A percentile compares a stretch with the other conserved stretches of the same genome.
phyloP scores from a whole-genome alignment of 2,888 invertebrate genomes.

The Cacoxenus indagator region DNA sequence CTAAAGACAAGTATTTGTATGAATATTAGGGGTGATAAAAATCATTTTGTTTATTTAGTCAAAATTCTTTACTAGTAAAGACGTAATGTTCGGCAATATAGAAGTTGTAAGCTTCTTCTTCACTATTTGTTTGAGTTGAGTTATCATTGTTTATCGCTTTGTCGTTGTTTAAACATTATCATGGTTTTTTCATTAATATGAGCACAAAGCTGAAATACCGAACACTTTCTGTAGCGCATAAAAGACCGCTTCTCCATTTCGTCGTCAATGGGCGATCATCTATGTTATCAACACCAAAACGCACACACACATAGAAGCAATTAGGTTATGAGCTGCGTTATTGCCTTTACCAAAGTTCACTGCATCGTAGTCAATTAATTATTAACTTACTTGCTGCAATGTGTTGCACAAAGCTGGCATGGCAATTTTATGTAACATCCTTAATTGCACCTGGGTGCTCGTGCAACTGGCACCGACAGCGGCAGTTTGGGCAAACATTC shows the following conservation, averaged over 20 bases:
- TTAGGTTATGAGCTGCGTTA: conserved; percentile 57
- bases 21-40: too few species aligned
- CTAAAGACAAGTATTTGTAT: too few species aligned
- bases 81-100: too few species aligned
- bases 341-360: not conserved
- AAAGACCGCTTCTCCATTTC: not conserved
- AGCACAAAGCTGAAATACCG: too few species aligned
- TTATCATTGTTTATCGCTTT: too few species aligned
- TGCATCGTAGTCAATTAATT: not conserved
- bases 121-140: too few species aligned
- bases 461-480: conserved; percentile 49
- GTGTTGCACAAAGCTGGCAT: conserved; percentile 57
- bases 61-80: not conserved
- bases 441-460: conserved; percentile 54
- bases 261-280: not conserved
- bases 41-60: too few species aligned
- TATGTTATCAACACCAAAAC: conserved; percentile 22
- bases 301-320: too few species aligned
- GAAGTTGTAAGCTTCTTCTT: too few species aligned
- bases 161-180: too few species aligned
- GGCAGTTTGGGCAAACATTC: conserved; percentile 26
- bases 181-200: too few species aligned
- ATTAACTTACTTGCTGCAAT: conserved; percentile 49
- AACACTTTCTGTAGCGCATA: too few species aligned
- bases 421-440: conserved; percentile 64